Evolutionary conservation across 2,113 vertebrate species (phyloP).

Genomic region (Ailuropoda melanoleuca): DNA sequence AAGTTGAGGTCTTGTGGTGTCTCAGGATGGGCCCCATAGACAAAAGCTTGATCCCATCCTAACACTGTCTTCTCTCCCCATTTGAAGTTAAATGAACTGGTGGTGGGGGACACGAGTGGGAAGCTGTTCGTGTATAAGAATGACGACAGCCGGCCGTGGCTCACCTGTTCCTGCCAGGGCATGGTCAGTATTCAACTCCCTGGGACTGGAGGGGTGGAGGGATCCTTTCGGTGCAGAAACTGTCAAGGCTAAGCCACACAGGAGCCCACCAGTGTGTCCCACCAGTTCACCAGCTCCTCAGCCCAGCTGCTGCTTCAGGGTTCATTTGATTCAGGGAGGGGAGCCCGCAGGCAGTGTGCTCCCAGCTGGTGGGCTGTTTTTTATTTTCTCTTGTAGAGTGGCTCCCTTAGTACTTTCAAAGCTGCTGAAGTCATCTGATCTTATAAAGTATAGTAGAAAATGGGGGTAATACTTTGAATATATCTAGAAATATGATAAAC

Average conservation of each 20-base stretch:
- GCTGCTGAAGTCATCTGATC: not conserved
- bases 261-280: not conserved
- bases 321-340: not conserved
- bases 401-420: not conserved
- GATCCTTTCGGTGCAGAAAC: not conserved
- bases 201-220: not conserved
- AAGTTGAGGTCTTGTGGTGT: not conserved
- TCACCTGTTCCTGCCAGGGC: slow-evolving; percentile 92
- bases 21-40: not conserved
- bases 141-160: slow-evolving; percentile 93
- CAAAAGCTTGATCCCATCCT: not conserved
- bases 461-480: not conserved
- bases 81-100: slow-evolving; percentile 93
- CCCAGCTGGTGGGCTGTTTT: not conserved
- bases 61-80: slow-evolving; percentile 61
- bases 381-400: not conserved
- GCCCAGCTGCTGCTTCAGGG: not conserved
- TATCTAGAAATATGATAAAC: not conserved
- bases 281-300: not conserved
- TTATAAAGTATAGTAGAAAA: not conserved
- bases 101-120: slow-evolving; percentile 96
- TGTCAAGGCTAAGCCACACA: not conserved
- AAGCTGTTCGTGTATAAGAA: slow-evolving; percentile 95
- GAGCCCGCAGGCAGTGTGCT: not conserved
- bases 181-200: slow-evolving; percentile 89